These are phyloP conservation scores for Oryzias curvinotus DNA, from an alignment of 2,113 vertebrate genomes.

Conservation along the genomic window DNA sequence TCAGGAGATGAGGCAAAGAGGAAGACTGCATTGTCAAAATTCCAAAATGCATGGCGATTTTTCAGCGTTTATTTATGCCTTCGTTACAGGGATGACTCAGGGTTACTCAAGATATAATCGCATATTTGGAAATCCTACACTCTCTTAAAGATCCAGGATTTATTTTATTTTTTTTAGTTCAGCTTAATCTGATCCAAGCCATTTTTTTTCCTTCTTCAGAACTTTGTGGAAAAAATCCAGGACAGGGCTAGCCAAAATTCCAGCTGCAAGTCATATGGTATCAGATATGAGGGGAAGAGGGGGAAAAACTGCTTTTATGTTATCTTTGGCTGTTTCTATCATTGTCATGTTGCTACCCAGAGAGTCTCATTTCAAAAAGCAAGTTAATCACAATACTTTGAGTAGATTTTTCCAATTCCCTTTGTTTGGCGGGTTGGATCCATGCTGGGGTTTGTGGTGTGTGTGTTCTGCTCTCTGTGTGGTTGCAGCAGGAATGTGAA, in stretches of 20 bases:
- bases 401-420: constrained; percentile 52
- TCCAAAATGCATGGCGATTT: constrained; percentile 12
- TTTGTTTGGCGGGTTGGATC: constrained; percentile 39
- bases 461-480: constrained; percentile 17
- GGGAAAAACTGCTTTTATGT: constrained; percentile 41
- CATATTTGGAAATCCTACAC: neutral
- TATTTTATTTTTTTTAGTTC: constrained; percentile 28
- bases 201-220: constrained; percentile 11
- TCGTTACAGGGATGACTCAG: neutral
- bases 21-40: constrained; percentile 18
- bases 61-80: neutral
- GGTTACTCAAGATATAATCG: constrained; percentile 10
- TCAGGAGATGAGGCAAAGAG: constrained; percentile 28
- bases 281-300: constrained; percentile 19
- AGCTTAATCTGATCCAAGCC: constrained; percentile 8
- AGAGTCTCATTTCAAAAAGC: constrained; percentile 15
- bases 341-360: constrained; percentile 34
- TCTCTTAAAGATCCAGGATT: neutral
- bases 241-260: constrained; percentile 47
- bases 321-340: constrained; percentile 38
- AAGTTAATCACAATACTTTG: constrained; percentile 24
- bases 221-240: constrained; percentile 57
- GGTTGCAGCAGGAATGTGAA: constrained; percentile 68
- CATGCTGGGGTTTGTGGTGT: constrained; percentile 30
- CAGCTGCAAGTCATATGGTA: constrained; percentile 31